Percentiles rank a stretch among this genome's conserved stretches.
These are phyloP conservation scores for Premnoplex brunnescens DNA, from an alignment of 2,797 vertebrate species.

Conservation along the genomic window DNA sequence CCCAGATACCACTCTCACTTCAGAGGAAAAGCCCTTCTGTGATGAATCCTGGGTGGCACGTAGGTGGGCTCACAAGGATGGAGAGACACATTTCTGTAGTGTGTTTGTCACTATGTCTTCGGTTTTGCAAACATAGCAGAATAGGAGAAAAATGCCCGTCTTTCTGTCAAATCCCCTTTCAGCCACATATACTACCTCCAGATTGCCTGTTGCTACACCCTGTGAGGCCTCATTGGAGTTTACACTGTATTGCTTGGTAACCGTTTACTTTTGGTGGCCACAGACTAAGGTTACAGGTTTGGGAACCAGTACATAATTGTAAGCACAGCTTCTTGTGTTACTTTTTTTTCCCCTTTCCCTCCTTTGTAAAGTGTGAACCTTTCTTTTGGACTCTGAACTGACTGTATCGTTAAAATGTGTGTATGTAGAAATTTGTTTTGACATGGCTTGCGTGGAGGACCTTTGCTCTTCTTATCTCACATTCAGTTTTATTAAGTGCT, in stretches of 20 bases:
- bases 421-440: constrained; percentile 46
- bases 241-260: constrained; percentile 30
- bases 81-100: neutral
- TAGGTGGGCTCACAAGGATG: neutral
- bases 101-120: neutral
- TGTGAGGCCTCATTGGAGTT: neutral
- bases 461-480: constrained; percentile 46
- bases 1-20: neutral
- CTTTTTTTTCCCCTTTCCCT: neutral
- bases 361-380: constrained; percentile 48
- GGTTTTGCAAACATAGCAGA: neutral
- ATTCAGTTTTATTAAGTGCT: constrained; percentile 31
- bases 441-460: constrained; percentile 29
- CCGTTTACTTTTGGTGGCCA: constrained; percentile 24
- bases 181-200: neutral
- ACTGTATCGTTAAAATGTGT: constrained; percentile 1
- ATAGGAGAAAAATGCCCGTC: neutral
- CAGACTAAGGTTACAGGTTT: constrained; percentile 18
- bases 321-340: constrained; percentile 16
- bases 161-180: neutral
- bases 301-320: constrained; percentile 33
- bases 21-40: neutral
- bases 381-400: constrained; percentile 55
- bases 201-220: neutral
- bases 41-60: neutral